Conservation (phyloP, 2,888 invertebrate species). For the Hipparchia semele region DNA sequence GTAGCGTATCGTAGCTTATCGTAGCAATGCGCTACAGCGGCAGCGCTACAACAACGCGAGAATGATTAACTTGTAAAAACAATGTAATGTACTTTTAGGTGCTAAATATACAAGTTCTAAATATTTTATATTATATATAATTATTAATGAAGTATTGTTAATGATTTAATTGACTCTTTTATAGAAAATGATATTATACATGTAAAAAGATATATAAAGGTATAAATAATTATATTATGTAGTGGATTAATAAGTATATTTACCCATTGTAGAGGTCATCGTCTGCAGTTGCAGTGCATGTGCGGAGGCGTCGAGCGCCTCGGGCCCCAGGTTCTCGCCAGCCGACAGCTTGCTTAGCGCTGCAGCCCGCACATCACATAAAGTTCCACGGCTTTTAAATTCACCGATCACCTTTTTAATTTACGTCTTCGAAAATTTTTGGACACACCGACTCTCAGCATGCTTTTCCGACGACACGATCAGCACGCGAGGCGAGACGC, state of each 20-base stretch:
- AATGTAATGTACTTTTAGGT: background rate
- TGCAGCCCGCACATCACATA: slow-evolving; percentile 71
- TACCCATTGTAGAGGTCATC: slow-evolving; percentile 82
- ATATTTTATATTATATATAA: background rate
- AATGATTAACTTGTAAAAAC: background rate
- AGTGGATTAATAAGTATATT: slow-evolving; percentile 46
- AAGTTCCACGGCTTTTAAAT: slow-evolving; percentile 62
- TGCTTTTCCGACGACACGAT: slow-evolving; percentile 69
- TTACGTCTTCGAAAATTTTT: slow-evolving; percentile 70
- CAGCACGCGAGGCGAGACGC: slow-evolving; percentile 64
- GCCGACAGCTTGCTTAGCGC: slow-evolving; percentile 74
- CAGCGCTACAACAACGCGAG: slow-evolving; percentile 27
- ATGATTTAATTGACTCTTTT: background rate
- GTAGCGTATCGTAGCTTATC: slow-evolving; percentile 14
- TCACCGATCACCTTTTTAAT: slow-evolving; percentile 77
- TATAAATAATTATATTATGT: background rate
- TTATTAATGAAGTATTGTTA: background rate
- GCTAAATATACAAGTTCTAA: background rate
- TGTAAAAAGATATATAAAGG: no score
- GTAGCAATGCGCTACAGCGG: slow-evolving; percentile 32
- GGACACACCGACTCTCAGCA: slow-evolving; percentile 73
- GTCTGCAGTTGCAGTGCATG: slow-evolving; percentile 74
- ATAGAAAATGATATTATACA: background rate
- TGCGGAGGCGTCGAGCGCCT: slow-evolving; percentile 73
- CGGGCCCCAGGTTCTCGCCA: slow-evolving; percentile 73